Base-by-base conservation (phyloP, 2,797 vertebrate species). In the Salmo trutta region DNA sequence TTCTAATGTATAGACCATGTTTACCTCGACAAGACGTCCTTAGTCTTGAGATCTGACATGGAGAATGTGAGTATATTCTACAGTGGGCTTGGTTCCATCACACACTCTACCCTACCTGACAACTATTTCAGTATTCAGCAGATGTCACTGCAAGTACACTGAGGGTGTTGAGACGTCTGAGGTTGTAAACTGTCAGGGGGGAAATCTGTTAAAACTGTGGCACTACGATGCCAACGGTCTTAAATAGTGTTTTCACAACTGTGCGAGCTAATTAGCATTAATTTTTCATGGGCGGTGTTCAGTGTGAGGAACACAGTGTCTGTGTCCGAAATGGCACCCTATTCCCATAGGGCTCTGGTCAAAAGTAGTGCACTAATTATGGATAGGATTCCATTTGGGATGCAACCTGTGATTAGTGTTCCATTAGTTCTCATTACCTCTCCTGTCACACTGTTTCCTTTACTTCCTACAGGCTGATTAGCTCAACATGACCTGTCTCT, bases 401-500 rank as follows among this genome's bases (percentile, higher is more conserved):
- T 24, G 17, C 36, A 10, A 88, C 88, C 87, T 83, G 91, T 91
- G 91, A 93, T 92, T 92, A 91, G 90, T 90, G 90, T 92, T 91
- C 92, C 91, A 93, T 93, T 93, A 93, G 89, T 93, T 94, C 92
- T 93, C 90, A 93, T 93, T 93, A 94, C 88, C 89, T 90, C 88
- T 87, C 86, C 91, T 93, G 92, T 93, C 92, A 92, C 89, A 93
- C 84, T 92, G 92, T 93, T 94, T 93, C 93, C 92, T 92, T 93
- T 91, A 91, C 91, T 91, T 91, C 92, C 93, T 92, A 1, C 89
- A 91, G 81, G 87, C 90, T 94, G 92, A 92, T 90, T 91, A 92
- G 91, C 86, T 74, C 86, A 84, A 90, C 91, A 92, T 86, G 91
- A 86, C 89, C 90, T 86, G 88, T 90, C 91, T 88, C 84, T 88